These are phyloP conservation scores for Lathamus discolor DNA, from an alignment of 2,113 vertebrate genomes.

Conservation along the genomic window DNA sequence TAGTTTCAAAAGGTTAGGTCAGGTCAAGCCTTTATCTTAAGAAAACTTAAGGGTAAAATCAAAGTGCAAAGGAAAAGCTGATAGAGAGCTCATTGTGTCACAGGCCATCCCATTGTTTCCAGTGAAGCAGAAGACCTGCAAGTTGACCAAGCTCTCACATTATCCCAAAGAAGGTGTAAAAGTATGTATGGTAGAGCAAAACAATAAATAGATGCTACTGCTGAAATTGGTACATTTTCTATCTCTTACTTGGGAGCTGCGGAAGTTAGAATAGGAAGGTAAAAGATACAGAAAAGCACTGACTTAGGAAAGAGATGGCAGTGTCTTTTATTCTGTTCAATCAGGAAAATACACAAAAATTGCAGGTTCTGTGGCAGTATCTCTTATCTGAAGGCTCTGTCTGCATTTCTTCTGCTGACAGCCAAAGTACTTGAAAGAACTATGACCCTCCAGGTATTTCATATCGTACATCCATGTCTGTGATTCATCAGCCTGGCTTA, in stretches of 20 bases:
- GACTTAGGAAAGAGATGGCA: background rate
- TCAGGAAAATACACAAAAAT: background rate
- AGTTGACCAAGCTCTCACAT: background rate
- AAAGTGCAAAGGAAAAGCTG: background rate
- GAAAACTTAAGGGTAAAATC: background rate
- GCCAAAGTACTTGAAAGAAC: background rate
- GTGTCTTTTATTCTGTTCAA: background rate
- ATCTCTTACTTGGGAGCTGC: background rate
- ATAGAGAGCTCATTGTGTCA: background rate
- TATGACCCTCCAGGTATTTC: background rate
- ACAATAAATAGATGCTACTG: background rate
- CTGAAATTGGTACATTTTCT: background rate
- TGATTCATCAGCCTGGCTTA: background rate
- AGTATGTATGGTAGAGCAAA: accelerated
- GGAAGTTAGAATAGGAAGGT: background rate
- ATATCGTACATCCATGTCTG: accelerated
- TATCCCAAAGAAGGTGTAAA: background rate
- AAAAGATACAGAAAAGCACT: background rate
- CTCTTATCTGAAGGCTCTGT: background rate
- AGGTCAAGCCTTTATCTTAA: background rate
- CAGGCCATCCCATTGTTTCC: background rate
- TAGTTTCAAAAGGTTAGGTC: background rate
- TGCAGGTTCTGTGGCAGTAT: background rate
- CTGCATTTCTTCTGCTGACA: background rate
- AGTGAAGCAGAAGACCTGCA: background rate